Base-by-base conservation (phyloP, 1,140 invertebrate species). In the Musca domestica region DNA sequence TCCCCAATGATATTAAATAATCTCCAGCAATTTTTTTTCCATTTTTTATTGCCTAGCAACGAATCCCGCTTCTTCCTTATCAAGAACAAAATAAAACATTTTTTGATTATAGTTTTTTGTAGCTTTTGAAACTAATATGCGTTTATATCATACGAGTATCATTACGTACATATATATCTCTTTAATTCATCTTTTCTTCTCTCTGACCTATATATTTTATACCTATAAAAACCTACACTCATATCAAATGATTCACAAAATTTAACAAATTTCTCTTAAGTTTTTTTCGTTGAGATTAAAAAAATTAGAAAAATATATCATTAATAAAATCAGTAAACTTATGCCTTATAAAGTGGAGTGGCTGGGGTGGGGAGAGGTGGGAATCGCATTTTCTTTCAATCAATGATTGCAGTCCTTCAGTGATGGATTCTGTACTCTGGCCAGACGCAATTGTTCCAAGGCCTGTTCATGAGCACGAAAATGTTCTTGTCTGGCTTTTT, bases 381-480 rank as follows among this genome's bases (percentile, higher is more conserved):
- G 19, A 3, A 6, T n/a, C n/a, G n/a, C 25, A 10, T 20, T 23
- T 68, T 17, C 15, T 17, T 7, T 19, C 17, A 3, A 15, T 49
- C 30, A 5, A 34, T 49, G 64, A 22, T 68, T 54, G 17, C 67
- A 68, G 15, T 68, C 63, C 27, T 68, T 68, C 10, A 54, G 19
- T 25, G 15, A 6, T 14, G 74, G 68, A 64, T 73, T 71, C 67
- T 70, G 72, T n/a, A 71, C 66, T 70, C 76, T 80, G 51, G 77
- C 76, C 74, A 76, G 70, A 30, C 77, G 77, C 63, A 80, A 71
- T 64, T 78, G 77, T 66, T 80, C 78, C 66, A 75, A 67, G 0
- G 78, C 78, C 4, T 78, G 68, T 64, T 80, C 78, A 23, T 80
- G 78, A 7, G 78, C 78, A 1, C 69, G 74, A 22, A 78, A 78